These are phyloP conservation scores for Melieria omissa DNA, from an alignment of 2,888 invertebrate species.

Conservation along the genomic window DNA sequence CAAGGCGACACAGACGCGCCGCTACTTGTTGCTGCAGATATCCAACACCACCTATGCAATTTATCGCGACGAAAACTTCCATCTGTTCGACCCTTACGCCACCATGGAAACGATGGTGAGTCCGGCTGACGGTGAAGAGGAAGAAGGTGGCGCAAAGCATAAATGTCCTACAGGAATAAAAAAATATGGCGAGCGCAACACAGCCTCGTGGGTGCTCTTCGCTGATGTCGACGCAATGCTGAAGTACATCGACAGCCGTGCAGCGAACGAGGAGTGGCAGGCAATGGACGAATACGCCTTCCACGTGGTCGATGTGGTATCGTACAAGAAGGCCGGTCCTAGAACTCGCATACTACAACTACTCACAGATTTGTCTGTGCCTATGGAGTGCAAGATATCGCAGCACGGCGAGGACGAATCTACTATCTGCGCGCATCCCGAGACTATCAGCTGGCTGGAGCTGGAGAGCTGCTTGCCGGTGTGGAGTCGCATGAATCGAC, in stretches of 20 bases:
- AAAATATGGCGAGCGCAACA: conserved; percentile 58
- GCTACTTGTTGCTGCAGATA: conserved; percentile 72
- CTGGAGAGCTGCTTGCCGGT: conserved; percentile 58
- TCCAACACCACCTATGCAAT: conserved; percentile 71
- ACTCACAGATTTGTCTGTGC: conserved; percentile 55
- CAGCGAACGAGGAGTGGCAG: conserved; percentile 54
- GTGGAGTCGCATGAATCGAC: conserved; percentile 62
- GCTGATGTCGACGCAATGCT: conserved; percentile 54
- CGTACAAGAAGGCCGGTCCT: conserved; percentile 58
- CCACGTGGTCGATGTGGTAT: conserved; percentile 57
- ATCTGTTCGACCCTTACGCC: conserved; percentile 74
- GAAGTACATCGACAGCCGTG: conserved; percentile 56
- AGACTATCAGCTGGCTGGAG: conserved; percentile 61
- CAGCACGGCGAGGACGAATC: conserved; percentile 50
- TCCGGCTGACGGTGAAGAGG: conserved; percentile 42
- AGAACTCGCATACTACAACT: conserved; percentile 55
- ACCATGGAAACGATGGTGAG: conserved; percentile 59
- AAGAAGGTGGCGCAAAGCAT: conserved; percentile 20
- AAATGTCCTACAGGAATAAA: conserved; percentile 52
- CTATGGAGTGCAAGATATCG: conserved; percentile 50
- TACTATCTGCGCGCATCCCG: conserved; percentile 58
- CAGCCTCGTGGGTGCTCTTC: conserved; percentile 64
- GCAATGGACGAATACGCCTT: conserved; percentile 53
- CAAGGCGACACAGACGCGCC: conserved; percentile 56
- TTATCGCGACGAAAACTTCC: conserved; percentile 71